These are phyloP conservation scores for Dinothrombium tinctorium DNA, from an alignment of 1,140 invertebrate genomes.

Conservation along the genomic window DNA sequence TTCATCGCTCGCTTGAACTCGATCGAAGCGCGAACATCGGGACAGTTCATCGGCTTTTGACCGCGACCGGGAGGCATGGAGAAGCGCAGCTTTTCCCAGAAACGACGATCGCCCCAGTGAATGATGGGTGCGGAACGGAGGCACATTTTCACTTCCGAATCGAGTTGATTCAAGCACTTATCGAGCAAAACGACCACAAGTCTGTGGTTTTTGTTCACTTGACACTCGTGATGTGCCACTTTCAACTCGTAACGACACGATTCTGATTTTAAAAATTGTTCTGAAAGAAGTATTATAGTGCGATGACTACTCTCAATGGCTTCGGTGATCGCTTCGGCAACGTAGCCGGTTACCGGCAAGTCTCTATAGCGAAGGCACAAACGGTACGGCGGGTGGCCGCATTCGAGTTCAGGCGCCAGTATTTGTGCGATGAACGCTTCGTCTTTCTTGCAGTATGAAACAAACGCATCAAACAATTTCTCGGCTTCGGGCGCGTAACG, in stretches of 20 bases:
- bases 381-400: constrained; percentile 55
- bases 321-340: constrained; percentile 68
- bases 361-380: constrained; percentile 72
- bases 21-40: constrained; percentile 2
- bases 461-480: constrained; percentile 75
- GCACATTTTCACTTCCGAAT: constrained; percentile 13
- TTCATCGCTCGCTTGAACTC: constrained; percentile 5
- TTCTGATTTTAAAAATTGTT: constrained; percentile 81
- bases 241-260: constrained; percentile 83
- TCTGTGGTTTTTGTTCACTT: constrained; percentile 41
- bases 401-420: constrained; percentile 21
- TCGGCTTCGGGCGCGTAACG: constrained; percentile 45
- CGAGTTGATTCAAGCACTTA: constrained; percentile 13
- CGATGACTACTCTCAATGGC: constrained; percentile 64
- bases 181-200: constrained; percentile 43
- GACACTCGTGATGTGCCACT: constrained; percentile 63
- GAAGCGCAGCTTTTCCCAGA: constrained; percentile 79
- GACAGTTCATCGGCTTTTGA: constrained; percentile 2
- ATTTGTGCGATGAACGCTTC: constrained; percentile 61
- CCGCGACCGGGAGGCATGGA: constrained; percentile 35
- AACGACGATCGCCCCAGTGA: constrained; percentile 67
- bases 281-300: constrained; percentile 70
- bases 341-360: constrained; percentile 49
- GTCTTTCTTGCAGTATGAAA: constrained; percentile 77
- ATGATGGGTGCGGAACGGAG: constrained; percentile 22